phyloP scores from a whole-genome alignment of 2,888 invertebrate species.

The Abrostola triplasia region DNA sequence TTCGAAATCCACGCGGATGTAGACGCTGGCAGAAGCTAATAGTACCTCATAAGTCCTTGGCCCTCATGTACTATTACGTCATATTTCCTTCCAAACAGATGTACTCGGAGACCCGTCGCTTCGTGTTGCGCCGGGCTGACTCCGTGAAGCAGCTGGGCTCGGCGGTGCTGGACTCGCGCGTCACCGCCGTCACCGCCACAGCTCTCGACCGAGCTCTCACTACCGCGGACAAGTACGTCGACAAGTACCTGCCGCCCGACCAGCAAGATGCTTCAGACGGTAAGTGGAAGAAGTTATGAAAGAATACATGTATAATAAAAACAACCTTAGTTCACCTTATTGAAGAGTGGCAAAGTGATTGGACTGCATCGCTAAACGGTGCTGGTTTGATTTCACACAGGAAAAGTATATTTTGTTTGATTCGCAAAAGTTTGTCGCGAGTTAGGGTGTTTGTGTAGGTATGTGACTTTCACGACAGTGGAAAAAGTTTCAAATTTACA shows the following conservation, averaged over 20 bases:
- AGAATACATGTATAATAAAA: no score
- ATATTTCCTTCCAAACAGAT: conserved; percentile 85
- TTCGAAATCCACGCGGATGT: no score
- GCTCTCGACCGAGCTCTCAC: conserved; percentile 92
- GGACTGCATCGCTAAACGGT: no score
- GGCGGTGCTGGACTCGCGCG: conserved; percentile 91
- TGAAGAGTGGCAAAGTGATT: no score
- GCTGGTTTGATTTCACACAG: no score
- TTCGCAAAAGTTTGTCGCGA: no score
- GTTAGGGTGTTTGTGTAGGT: no score
- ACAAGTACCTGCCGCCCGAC: conserved; percentile 93
- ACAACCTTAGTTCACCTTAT: no score
- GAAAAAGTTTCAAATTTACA: no score
- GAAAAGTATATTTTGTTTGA: no score
- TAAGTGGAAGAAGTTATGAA: conserved; percentile 69
- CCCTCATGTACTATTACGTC: conserved; percentile 13
- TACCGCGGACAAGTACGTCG: conserved; percentile 94
- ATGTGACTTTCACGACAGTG: no score
- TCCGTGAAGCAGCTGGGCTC: conserved; percentile 94
- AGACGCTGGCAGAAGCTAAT: no score
- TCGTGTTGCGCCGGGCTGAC: conserved; percentile 93
- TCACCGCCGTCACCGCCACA: conserved; percentile 92
- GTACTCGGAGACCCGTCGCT: conserved; percentile 93
- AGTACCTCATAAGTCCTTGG: neutral
- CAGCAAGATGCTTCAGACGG: conserved; percentile 90